Evolutionary conservation across 2,797 vertebrate genomes (phyloP).

Genomic region (Basileuterus tristriatus): DNA sequence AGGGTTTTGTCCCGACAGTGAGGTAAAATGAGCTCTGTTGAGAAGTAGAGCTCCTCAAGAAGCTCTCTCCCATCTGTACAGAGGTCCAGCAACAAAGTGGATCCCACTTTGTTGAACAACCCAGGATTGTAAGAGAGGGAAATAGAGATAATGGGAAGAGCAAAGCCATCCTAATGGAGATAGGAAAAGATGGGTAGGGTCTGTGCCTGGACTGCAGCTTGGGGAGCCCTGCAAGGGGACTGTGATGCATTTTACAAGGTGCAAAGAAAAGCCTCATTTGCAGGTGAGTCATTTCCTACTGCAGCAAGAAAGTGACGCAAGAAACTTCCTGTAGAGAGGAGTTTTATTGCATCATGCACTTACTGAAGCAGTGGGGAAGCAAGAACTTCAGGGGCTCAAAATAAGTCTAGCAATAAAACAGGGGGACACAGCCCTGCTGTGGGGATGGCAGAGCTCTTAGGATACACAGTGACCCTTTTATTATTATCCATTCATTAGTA

Average conservation of each 20-base stretch:
- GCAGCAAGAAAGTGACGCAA: not conserved
- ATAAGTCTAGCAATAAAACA: not conserved
- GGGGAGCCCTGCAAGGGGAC: not conserved
- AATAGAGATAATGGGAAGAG: not conserved
- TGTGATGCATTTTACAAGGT: not conserved
- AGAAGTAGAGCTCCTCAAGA: not conserved
- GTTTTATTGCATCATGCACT: not conserved
- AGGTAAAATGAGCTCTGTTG: not conserved
- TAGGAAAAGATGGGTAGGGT: accelerated
- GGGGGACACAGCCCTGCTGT: accelerated
- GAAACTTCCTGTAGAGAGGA: not conserved
- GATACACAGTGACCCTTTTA: not conserved
- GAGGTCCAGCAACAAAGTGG: not conserved
- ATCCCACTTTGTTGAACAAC: not conserved
- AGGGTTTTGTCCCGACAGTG: not conserved
- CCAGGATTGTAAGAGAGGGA: not conserved
- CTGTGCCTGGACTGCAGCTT: not conserved
- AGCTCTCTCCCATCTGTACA: not conserved
- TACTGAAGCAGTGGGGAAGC: not conserved
- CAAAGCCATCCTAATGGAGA: not conserved
- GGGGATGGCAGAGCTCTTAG: not conserved
- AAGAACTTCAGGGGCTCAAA: not conserved
- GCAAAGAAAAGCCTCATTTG: not conserved
- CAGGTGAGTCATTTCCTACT: not conserved
- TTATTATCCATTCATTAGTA: not conserved